Evolutionary conservation across 2,113 vertebrate species (phyloP).

Genomic region (Phaethornis superciliosus): DNA sequence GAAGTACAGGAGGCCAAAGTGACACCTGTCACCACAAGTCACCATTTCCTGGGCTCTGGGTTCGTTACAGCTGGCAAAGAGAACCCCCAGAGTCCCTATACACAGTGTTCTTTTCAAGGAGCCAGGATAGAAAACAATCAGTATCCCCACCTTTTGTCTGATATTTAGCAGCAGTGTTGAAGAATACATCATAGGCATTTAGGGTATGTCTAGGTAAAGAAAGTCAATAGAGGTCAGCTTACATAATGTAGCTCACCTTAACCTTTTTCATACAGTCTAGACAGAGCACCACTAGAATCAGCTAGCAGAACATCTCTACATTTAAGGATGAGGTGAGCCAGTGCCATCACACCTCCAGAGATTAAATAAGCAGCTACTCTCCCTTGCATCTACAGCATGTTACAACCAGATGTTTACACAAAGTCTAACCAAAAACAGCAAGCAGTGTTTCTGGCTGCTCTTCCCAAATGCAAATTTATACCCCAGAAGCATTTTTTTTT

Average conservation of each 20-base stretch:
- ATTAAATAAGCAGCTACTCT: neutral
- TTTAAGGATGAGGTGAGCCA: neutral
- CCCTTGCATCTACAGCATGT: accelerated
- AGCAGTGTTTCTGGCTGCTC: neutral
- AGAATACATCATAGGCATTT: constrained; percentile 71
- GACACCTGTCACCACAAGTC: constrained; percentile 49
- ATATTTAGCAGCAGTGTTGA: constrained; percentile 71
- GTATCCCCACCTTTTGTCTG: constrained; percentile 70
- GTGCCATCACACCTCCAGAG: neutral
- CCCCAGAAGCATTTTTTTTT: neutral
- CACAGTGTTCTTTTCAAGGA: constrained; percentile 59
- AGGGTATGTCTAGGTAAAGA: constrained; percentile 71
- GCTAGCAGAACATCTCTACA: neutral
- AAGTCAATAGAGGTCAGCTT: constrained; percentile 68
- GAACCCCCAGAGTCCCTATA: constrained; percentile 47
- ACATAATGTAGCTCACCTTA: constrained; percentile 69
- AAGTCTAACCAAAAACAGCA: neutral
- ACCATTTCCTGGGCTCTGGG: constrained; percentile 56
- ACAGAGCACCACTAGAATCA: constrained; percentile 50
- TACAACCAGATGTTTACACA: neutral
- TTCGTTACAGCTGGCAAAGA: constrained; percentile 9
- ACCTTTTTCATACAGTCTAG: constrained; percentile 66
- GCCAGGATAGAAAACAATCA: constrained; percentile 67
- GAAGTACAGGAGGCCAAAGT: constrained; percentile 29
- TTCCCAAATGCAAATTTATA: neutral